Evolutionary conservation across 2,113 vertebrate species (phyloP), one percentile per base, ranked within the genome.

Genomic region (Macroglossus sobrinus): DNA sequence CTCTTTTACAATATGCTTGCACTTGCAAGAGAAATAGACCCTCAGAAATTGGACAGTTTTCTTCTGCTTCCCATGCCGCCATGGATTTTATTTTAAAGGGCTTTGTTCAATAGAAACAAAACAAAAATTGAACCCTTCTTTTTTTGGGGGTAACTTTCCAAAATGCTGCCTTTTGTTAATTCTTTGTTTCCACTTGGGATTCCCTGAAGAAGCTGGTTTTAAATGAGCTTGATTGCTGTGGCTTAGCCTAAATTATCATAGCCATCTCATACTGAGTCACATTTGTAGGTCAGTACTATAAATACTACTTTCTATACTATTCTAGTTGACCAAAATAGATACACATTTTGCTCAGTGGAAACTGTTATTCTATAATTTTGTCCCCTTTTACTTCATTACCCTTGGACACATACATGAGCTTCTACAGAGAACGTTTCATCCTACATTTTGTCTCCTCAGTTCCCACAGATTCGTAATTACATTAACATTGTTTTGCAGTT

Each of bases 101-200:
- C 33, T 76, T 7, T 84, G 43, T 74, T 87, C 35, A 45, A 18
- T 47, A 86, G 61, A 88, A 96, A 59, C 12, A 69, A 84, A 72
- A 55, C 30, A 82, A 84, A 90, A 63, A 13, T 66, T 63, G 45
- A 75, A 28, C 85, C 4, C 71, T 85, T 45, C 30, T 57, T 75
- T 69, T 69, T 33, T 93, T n/a, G 85, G 50, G 26, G 55, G 50
- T 16, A 80, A 61, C 66, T 45, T 95, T 88, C 78, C n/a, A 10
- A 57, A 80, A 94, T 79, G 19, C 78, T 96, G 68, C 47, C 63
- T 87, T 68, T 89, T 61, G 38, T 81, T 76, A 91, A 79, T 45
- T 69, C 78, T 76, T 91, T 91, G 47, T 96, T 96, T 95, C 63
- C 12, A 74, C 24, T 82, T 92, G 35, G 86, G 82, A 28, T 78